A percentile compares a stretch with the other conserved stretches of the same genome.
phyloP scores from a whole-genome alignment of 2,113 vertebrate species.

The Hippopotamus amphibius region DNA sequence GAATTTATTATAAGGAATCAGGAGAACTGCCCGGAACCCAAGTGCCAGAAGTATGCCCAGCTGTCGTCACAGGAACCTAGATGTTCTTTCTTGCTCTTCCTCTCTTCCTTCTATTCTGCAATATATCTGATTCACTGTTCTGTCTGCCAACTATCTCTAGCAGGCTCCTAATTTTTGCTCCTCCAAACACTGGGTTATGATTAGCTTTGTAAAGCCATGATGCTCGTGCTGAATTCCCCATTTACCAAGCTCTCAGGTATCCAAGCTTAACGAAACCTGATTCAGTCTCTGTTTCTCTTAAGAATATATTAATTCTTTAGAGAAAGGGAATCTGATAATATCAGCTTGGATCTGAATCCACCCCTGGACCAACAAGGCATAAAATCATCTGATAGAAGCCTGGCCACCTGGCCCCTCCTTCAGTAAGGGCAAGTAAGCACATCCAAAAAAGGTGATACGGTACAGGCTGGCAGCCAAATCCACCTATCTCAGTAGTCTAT shows the following conservation, averaged over 20 bases:
- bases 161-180: not conserved
- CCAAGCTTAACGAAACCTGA: not conserved
- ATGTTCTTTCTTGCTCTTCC: not conserved
- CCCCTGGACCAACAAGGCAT: not conserved
- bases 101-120: not conserved
- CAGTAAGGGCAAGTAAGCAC: not conserved
- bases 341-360: not conserved
- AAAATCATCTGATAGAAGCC: not conserved
- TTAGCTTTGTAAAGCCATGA: not conserved
- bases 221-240: not conserved
- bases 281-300: not conserved
- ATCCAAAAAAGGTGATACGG: not conserved
- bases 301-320: not conserved
- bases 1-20: not conserved
- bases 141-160: not conserved
- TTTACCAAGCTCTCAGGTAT: not conserved
- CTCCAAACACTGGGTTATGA: not conserved
- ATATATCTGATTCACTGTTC: not conserved
- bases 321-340: conserved; percentile 21
- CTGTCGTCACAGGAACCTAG: fast-evolving
- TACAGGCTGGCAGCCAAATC: not conserved
- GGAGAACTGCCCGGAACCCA: not conserved
- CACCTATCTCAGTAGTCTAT: not conserved
- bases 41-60: not conserved
- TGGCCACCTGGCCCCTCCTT: not conserved